Percentiles rank a stretch among this genome's conserved stretches.
Evolutionary conservation across 2,113 vertebrate species (phyloP).

Genomic region (Coptodon rendalli): DNA sequence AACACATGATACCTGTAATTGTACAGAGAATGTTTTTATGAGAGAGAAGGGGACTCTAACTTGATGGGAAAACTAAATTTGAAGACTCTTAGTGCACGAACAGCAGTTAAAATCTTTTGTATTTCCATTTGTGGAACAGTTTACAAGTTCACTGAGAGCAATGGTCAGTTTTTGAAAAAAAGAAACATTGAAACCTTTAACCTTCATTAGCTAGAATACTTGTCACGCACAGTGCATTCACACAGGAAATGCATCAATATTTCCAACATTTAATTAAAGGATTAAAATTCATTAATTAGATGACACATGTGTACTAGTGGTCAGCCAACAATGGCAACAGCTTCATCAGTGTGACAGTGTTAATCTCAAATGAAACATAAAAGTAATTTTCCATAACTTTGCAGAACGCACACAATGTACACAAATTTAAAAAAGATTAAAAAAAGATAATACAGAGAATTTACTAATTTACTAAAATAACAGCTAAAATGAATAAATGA

Average conservation of each 20-base stretch:
- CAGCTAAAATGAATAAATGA: accelerated
- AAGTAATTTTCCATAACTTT: not conserved
- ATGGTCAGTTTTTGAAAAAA: no score
- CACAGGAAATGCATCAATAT: not conserved
- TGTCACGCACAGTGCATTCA: accelerated
- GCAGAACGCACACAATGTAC: not conserved
- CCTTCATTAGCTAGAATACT: not conserved
- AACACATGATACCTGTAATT: no score
- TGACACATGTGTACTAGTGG: not conserved
- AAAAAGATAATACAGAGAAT: not conserved
- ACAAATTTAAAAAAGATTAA: no score
- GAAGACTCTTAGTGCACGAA: no score
- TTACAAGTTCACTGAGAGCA: no score
- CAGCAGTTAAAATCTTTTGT: no score
- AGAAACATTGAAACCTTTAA: no score
- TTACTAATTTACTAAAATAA: not conserved
- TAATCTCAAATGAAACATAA: not conserved
- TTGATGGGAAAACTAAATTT: no score
- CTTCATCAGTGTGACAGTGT: not conserved
- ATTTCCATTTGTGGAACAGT: no score
- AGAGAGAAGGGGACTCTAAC: no score
- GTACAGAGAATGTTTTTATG: no score
- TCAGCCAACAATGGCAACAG: not conserved
- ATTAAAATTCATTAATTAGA: not conserved
- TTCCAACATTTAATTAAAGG: not conserved